Percentiles rank a stretch among this genome's conserved stretches.
These are phyloP conservation scores for Zosterops borbonicus DNA, from an alignment of 2,113 vertebrate genomes.

Conservation along the genomic window DNA sequence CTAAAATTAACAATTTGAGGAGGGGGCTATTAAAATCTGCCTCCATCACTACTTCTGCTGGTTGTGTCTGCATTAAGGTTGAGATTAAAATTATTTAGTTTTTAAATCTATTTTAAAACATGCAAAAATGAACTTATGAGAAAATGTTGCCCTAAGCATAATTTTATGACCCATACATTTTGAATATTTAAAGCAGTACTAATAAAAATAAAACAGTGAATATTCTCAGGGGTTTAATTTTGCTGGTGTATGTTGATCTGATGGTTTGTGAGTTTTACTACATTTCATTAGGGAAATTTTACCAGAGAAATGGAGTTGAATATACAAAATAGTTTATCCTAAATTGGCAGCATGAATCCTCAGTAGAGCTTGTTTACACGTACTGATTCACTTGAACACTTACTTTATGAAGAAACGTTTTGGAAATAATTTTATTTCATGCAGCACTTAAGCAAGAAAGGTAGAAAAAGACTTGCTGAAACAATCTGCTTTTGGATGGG, in stretches of 20 bases:
- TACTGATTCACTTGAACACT: conserved; percentile 67
- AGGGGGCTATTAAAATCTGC: not conserved
- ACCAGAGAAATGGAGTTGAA: conserved; percentile 52
- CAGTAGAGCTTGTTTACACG: conserved; percentile 61
- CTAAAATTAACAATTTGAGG: conserved; percentile 25
- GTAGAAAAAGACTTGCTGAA: conserved; percentile 34
- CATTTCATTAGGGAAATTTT: conserved; percentile 72
- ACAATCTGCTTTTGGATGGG: not conserved
- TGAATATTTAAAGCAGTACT: conserved; percentile 72
- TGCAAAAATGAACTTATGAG: conserved; percentile 65
- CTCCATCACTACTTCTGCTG: not conserved
- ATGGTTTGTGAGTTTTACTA: conserved; percentile 73
- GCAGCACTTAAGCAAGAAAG: conserved; percentile 35
- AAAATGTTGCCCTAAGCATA: conserved; percentile 70
- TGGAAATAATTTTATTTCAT: conserved; percentile 65
- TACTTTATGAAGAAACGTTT: conserved; percentile 54
- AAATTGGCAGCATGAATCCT: conserved; percentile 63
- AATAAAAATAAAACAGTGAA: conserved; percentile 67
- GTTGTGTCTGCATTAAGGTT: not conserved
- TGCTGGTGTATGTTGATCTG: conserved; percentile 63
- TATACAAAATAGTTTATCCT: conserved; percentile 67
- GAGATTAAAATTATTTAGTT: conserved; percentile 37
- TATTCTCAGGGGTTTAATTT: conserved; percentile 74
- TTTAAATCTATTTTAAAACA: conserved; percentile 60
- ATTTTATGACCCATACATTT: conserved; percentile 73